phyloP scores from a whole-genome alignment of 2,113 vertebrate species.

The Ailurus styani region DNA sequence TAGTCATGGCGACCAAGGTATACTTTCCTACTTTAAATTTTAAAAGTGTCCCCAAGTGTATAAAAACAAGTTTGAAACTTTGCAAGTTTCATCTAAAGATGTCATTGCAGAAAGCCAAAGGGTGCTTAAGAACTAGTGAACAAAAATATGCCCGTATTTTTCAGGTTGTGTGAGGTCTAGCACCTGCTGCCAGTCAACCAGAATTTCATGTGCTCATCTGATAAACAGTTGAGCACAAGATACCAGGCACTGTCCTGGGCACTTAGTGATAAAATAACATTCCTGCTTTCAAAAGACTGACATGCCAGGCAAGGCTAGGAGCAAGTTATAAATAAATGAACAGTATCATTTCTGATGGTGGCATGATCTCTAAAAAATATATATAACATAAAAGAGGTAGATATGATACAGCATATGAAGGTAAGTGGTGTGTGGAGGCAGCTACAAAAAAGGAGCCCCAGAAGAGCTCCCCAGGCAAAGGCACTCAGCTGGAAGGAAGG shows the following conservation, averaged over 20 bases:
- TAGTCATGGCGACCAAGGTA: neutral
- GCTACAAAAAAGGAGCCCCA: neutral
- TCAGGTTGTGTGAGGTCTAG: neutral
- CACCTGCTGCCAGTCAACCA: neutral
- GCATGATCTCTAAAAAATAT: neutral
- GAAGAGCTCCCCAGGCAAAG: neutral
- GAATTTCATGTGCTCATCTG: neutral
- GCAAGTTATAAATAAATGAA: neutral
- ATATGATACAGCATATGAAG: neutral
- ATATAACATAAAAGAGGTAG: neutral
- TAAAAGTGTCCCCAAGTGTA: neutral
- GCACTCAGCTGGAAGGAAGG: neutral
- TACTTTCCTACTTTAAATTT: neutral
- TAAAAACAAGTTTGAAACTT: conserved; percentile 43
- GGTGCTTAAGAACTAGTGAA: neutral
- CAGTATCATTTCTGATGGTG: neutral
- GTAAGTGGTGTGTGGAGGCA: neutral
- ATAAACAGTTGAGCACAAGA: neutral
- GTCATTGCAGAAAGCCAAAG: neutral
- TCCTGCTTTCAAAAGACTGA: neutral
- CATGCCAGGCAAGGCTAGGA: neutral
- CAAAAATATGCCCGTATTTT: neutral
- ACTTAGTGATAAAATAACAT: neutral
- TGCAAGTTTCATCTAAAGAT: conserved; percentile 16
- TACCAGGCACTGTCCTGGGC: neutral